Conservation (phyloP, 2,797 vertebrate genomes). For the Halcyon badia region DNA sequence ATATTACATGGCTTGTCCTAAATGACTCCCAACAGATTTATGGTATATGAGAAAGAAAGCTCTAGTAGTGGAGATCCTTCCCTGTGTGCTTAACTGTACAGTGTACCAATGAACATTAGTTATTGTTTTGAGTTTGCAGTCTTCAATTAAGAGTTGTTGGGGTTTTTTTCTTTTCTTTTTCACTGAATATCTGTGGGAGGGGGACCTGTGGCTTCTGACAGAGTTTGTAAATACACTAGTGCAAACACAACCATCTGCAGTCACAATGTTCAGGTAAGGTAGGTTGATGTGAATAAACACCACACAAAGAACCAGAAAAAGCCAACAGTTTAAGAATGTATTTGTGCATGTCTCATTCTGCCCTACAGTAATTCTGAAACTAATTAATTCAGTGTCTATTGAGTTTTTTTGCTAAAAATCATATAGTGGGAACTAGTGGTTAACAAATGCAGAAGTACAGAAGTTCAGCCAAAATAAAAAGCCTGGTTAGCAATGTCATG, state of each 20-base stretch:
- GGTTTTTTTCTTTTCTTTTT: neutral
- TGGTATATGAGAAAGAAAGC: neutral
- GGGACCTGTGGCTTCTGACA: neutral
- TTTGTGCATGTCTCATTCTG: neutral
- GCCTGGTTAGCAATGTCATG: neutral
- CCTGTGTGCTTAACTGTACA: neutral
- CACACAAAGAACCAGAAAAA: neutral
- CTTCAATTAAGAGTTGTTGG: neutral
- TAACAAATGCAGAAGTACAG: neutral
- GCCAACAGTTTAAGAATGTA: neutral
- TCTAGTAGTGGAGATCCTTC: neutral
- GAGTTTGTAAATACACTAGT: neutral
- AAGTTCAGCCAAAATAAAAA: neutral
- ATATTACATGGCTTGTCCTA: neutral
- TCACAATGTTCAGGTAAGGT: neutral
- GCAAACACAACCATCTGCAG: neutral
- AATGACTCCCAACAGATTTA: neutral
- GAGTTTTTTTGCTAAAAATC: neutral
- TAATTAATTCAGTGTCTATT: neutral
- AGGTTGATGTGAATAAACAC: neutral
- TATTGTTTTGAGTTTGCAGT: neutral
- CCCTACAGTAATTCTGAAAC: neutral
- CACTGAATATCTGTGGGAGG: rapidly evolving
- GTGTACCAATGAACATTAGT: neutral
- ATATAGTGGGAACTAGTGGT: neutral